These are phyloP conservation scores for Bacillus rossius DNA, from an alignment of 1,140 invertebrate genomes.

Conservation along the genomic window DNA sequence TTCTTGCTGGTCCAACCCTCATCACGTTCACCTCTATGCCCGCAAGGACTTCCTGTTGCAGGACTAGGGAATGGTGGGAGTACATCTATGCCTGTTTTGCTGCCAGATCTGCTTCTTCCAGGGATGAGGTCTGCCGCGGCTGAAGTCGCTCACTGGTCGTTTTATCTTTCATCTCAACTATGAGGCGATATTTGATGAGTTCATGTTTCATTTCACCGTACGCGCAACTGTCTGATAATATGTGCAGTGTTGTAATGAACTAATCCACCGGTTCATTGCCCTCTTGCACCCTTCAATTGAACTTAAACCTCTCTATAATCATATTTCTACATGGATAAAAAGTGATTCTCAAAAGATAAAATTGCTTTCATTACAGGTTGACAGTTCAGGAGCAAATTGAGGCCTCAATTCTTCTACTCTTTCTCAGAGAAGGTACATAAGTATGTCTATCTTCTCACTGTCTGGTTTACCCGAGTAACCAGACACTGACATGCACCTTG, in stretches of 20 bases:
- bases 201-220: slow-evolving; percentile 20
- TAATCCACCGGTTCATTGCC: slow-evolving; percentile 33
- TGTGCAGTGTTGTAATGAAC: slow-evolving; percentile 24
- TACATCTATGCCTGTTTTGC: slow-evolving; percentile 23
- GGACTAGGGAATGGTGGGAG: slow-evolving; percentile 14
- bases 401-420: too few species aligned
- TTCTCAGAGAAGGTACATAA: too few species aligned
- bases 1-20: too few species aligned
- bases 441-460: too few species aligned
- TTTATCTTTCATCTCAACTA: slow-evolving; percentile 30
- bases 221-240: too few species aligned
- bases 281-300: slow-evolving; percentile 33
- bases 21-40: too few species aligned
- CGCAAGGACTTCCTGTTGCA: too few species aligned
- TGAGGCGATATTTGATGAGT: slow-evolving; percentile 36
- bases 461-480: too few species aligned
- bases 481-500: too few species aligned
- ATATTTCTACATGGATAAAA: slow-evolving; percentile 35
- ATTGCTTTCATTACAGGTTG: too few species aligned
- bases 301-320: slow-evolving; percentile 34
- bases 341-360: slow-evolving; percentile 24
- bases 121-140: slow-evolving; percentile 16
- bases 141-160: slow-evolving; percentile 27
- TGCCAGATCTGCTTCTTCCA: slow-evolving; percentile 19
- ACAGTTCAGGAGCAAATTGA: too few species aligned